Percentiles rank a stretch among this genome's conserved stretches.
Evolutionary conservation across 2,888 invertebrate genomes (phyloP).

Genomic region (Philopedon plagiatum): DNA sequence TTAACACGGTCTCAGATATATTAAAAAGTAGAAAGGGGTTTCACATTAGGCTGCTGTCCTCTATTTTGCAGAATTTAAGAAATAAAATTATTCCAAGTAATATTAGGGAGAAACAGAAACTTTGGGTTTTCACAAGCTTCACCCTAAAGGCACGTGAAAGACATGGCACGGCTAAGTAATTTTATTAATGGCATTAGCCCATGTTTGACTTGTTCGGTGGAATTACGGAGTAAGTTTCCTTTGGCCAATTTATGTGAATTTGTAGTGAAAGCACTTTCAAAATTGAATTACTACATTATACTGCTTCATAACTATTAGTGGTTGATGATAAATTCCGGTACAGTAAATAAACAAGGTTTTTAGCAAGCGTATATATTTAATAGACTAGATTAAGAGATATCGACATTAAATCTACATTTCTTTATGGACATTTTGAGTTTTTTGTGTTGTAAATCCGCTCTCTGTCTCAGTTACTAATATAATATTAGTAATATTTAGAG

Average conservation of each 20-base stretch:
- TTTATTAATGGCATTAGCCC: slow-evolving; percentile 44
- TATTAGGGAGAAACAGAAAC: background rate
- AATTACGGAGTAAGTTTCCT: slow-evolving; percentile 31
- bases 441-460: no score
- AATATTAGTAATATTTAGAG: no score
- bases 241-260: no score
- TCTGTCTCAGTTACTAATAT: no score
- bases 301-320: slow-evolving; percentile 27
- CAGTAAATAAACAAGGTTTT: slow-evolving; percentile 3
- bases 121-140: background rate
- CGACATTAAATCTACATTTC: no score
- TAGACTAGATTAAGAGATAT: no score
- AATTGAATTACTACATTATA: slow-evolving; percentile 42
- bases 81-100: background rate
- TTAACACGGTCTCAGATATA: no score
- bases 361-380: background rate
- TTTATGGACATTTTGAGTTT: no score
- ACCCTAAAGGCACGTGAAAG: slow-evolving; percentile 15
- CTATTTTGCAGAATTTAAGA: no score
- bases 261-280: no score
- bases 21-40: no score
- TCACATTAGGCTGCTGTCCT: no score
- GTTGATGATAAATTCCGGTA: slow-evolving; percentile 19
- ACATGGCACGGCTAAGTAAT: slow-evolving; percentile 30
- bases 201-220: slow-evolving; percentile 38